Evolutionary conservation across 1,140 invertebrate species (phyloP).

Genomic region (Lasioglossum albipes): DNA sequence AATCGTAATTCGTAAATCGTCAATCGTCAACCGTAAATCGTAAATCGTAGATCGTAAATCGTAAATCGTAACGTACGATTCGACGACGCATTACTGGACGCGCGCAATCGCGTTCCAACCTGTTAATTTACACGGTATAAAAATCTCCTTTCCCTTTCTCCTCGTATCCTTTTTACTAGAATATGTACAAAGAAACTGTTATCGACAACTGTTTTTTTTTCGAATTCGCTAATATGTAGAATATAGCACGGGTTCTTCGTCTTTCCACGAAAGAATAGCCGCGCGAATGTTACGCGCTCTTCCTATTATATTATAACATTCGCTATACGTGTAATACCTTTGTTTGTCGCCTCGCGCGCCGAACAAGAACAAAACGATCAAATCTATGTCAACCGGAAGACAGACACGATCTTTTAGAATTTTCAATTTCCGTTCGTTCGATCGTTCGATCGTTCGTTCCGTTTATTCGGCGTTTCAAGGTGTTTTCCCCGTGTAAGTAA

Average conservation of each 20-base stretch:
- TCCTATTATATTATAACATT: neutral
- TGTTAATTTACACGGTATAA: constrained; percentile 60
- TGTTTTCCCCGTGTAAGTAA: neutral
- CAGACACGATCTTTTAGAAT: neutral
- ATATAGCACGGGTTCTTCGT: constrained; percentile 17
- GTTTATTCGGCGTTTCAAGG: constrained; percentile 9
- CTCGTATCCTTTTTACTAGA: constrained; percentile 52
- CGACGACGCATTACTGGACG: constrained; percentile 15
- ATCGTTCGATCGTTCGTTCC: neutral
- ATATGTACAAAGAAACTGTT: constrained; percentile 58
- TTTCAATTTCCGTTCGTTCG: neutral
- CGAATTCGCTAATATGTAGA: neutral
- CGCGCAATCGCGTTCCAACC: constrained; percentile 4
- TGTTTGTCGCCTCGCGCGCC: neutral
- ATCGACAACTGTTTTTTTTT: constrained; percentile 14
- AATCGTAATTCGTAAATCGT: too few species aligned
- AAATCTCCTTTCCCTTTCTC: constrained; percentile 49
- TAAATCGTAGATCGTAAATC: too few species aligned
- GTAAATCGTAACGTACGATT: constrained; percentile 15
- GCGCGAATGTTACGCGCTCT: constrained; percentile 14
- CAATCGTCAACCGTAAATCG: too few species aligned
- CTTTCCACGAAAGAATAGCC: constrained; percentile 3
- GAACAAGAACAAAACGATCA: constrained; percentile 14
- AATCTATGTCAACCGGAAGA: constrained; percentile 19
- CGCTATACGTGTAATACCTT: neutral